These are phyloP conservation scores for Tamandua tetradactyla DNA, from an alignment of 2,797 vertebrate genomes.

Conservation along the genomic window DNA sequence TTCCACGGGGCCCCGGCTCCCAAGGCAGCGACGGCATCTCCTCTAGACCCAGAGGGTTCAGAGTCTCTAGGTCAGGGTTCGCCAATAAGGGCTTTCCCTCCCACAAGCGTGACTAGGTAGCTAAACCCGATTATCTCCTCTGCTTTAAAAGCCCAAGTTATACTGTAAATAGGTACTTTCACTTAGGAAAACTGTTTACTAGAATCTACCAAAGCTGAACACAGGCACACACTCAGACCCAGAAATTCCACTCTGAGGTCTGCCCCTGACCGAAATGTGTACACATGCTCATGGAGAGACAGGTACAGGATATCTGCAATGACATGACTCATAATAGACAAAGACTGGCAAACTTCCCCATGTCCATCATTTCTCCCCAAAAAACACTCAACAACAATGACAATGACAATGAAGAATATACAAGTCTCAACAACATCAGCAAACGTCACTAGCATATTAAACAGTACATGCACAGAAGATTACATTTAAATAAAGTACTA, in stretches of 20 bases:
- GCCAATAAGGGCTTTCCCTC: neutral
- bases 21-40: neutral
- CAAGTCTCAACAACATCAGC: neutral
- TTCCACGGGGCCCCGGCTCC: neutral
- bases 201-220: neutral
- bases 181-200: neutral
- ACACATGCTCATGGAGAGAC: neutral
- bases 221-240: neutral
- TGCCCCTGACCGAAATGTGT: neutral
- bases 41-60: neutral
- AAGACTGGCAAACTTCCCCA: neutral
- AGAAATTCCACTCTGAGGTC: neutral
- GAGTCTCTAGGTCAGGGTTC: neutral
- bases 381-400: neutral
- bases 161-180: neutral
- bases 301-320: neutral
- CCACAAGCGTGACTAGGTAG: neutral
- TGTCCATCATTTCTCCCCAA: neutral
- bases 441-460: neutral
- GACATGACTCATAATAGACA: neutral
- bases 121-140: neutral
- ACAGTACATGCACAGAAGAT: neutral
- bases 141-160: conserved; percentile 29
- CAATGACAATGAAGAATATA: neutral
- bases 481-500: neutral